Evolutionary conservation across 1,140 invertebrate genomes (phyloP), one percentile per base, ranked within the genome.

Genomic region (Cecropterus lyciades): DNA sequence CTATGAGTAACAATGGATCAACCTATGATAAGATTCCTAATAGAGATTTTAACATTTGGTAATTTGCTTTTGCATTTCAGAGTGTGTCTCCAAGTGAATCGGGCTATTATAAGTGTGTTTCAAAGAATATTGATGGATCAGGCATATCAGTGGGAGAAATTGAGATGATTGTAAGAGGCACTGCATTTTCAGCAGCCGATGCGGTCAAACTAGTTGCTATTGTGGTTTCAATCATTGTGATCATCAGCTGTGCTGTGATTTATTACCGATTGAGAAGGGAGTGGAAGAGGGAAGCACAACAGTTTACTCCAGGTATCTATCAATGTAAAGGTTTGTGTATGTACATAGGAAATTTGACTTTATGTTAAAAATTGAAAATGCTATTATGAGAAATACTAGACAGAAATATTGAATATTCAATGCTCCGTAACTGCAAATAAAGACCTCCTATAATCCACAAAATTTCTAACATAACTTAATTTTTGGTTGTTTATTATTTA

Each of bases 41-140:
- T n/a, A n/a, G n/a, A n/a, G n/a, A n/a, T n/a, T n/a, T n/a, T n/a
- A n/a, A n/a, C 33, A 33, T 43, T 46, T 51, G n/a, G 33, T 63
- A 16, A 65, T 43, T 43, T 57, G 67, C 87, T 49, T 15, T 70
- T 56, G 45, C 17, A 65, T 93, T 90, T 37, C 74, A 95, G 95
- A 91, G 90, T 69, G 94, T 95, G 7, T 93, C 94, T 17, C 90
- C 93, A 17, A 79, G 84, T 60, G 95, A 95, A 81, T 90, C 93
- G 63, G 95, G 95, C 1, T 92, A 93, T 67, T 95, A 95, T 73
- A 94, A 93, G 73, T 95, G 95, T 70, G 70, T 95, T 40, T 95
- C 95, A n/a, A 94, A 92, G 77, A 93, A 93, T 49, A 74, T 95
- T 57, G 77, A 87, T 43, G 91, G 85, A 51, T 88, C 91, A 60